Percentiles rank a stretch among this genome's conserved stretches.
Evolutionary conservation across 1,140 invertebrate species (phyloP).

Genomic region (Rhagoletis pomonella): DNA sequence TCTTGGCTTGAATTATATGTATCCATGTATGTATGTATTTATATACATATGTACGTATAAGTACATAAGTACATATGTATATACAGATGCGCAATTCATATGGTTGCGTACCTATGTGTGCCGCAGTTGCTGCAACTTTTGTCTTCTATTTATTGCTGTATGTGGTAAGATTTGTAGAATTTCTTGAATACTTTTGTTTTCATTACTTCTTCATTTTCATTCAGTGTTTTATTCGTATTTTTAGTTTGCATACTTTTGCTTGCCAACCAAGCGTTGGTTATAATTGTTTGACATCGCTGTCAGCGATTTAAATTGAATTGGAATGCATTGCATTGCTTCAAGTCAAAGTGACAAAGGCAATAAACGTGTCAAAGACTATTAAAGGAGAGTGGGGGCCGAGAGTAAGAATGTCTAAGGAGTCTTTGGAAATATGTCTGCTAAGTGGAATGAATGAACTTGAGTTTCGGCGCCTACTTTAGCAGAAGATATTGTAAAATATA

Average conservation of each 20-base stretch:
- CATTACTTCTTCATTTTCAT: not conserved
- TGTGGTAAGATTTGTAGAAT: slow-evolving; percentile 38
- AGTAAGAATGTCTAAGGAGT: too few relatives aligned
- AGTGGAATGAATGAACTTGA: too few relatives aligned
- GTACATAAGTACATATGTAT: too few relatives aligned
- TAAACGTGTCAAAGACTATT: slow-evolving; percentile 19
- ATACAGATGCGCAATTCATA: too few relatives aligned
- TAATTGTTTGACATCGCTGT: slow-evolving; percentile 49
- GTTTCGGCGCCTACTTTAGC: too few relatives aligned
- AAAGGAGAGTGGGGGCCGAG: not conserved
- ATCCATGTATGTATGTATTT: not conserved
- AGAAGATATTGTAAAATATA: too few relatives aligned
- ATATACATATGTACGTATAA: too few relatives aligned
- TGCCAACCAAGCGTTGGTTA: slow-evolving; percentile 18
- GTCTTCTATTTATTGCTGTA: slow-evolving; percentile 17
- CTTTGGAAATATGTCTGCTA: too few relatives aligned
- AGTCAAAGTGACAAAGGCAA: slow-evolving; percentile 46
- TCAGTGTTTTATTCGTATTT: slow-evolving; percentile 7
- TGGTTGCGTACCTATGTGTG: too few relatives aligned
- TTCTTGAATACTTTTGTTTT: slow-evolving; percentile 16
- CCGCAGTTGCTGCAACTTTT: slow-evolving; percentile 6
- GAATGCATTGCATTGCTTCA: slow-evolving; percentile 20
- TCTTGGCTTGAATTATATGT: not conserved
- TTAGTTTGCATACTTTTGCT: slow-evolving; percentile 37
- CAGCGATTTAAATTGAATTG: slow-evolving; percentile 48